Evolutionary conservation across 2,888 invertebrate genomes (phyloP).

Genomic region (Habroteleia sp.): DNA sequence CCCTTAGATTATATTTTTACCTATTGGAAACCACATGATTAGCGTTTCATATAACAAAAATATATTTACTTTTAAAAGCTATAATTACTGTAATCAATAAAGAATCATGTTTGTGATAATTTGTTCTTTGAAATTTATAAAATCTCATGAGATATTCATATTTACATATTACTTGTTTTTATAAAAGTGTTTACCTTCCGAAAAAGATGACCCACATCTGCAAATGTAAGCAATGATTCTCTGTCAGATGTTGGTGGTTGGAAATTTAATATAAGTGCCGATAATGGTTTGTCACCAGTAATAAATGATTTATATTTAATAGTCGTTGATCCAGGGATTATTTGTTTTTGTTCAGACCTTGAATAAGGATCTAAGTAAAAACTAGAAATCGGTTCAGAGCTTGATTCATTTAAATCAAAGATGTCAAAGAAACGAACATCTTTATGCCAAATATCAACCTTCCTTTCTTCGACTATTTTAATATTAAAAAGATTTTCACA

Average conservation of each 20-base stretch:
- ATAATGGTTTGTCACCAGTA: constrained; percentile 86
- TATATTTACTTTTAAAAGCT: no score
- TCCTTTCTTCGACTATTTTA: constrained; percentile 85
- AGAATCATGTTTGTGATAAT: no score
- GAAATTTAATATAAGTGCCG: constrained; percentile 93
- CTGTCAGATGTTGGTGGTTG: constrained; percentile 84
- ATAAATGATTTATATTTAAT: constrained; percentile 87
- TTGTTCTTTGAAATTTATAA: no score
- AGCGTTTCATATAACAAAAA: no score
- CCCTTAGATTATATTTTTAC: no score
- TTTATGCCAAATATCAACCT: constrained; percentile 90
- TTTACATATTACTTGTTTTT: no score
- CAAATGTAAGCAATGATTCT: constrained; percentile 88
- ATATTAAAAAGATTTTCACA: constrained; percentile 90
- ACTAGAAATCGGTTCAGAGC: constrained; percentile 86
- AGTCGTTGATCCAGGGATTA: constrained; percentile 88
- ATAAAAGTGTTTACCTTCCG: constrained; percentile 83
- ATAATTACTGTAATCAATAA: no score
- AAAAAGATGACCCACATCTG: constrained; percentile 89
- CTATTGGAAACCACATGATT: no score
- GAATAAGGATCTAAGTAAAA: constrained; percentile 93
- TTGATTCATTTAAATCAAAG: constrained; percentile 84
- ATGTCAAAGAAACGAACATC: constrained; percentile 92
- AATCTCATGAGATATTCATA: no score
- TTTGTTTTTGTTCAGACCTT: constrained; percentile 85